These are phyloP conservation scores for Ormyrus rosae DNA, from an alignment of 2,888 invertebrate genomes.

Conservation along the genomic window DNA sequence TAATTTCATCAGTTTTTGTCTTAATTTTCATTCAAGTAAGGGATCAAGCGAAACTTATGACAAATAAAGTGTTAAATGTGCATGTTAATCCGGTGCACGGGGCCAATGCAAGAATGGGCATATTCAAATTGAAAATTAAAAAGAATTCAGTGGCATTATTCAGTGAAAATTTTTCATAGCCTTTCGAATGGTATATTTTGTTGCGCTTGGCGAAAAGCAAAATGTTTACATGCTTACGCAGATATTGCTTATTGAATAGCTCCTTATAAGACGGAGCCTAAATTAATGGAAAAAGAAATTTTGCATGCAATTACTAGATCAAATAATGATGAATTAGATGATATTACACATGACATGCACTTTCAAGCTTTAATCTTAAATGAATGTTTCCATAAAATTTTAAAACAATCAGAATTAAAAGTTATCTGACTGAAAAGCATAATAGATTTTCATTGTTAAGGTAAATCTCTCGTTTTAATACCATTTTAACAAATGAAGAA, in stretches of 20 bases:
- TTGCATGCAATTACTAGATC: conserved; percentile 41
- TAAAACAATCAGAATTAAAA: conserved; percentile 7
- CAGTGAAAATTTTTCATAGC: conserved; percentile 29
- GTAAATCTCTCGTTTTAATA: conserved; percentile 23
- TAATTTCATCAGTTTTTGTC: conserved; percentile 1
- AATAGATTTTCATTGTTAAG: conserved; percentile 2
- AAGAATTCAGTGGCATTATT: conserved; percentile 19
- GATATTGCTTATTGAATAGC: conserved; percentile 33
- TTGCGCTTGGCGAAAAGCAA: conserved; percentile 49
- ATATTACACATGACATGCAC: conserved; percentile 13
- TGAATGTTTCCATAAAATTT: conserved; percentile 15
- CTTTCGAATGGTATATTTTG: conserved; percentile 44
- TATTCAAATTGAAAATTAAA: conserved; percentile 7
- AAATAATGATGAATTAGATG: conserved; percentile 31
- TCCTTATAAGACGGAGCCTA: conserved; percentile 45
- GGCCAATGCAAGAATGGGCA: conserved; percentile 38
- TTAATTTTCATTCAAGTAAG: conserved; percentile 5
- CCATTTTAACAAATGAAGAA: background rate
- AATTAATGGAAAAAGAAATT: conserved; percentile 20
- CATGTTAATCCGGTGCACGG: conserved; percentile 36
- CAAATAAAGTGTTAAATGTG: conserved; percentile 34
- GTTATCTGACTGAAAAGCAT: background rate
- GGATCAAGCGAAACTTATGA: conserved; percentile 27
- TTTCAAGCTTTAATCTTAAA: conserved; percentile 13
- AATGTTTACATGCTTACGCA: conserved; percentile 37